These are phyloP conservation scores for Alosa alosa DNA, from an alignment of 2,113 vertebrate genomes.

Conservation along the genomic window DNA sequence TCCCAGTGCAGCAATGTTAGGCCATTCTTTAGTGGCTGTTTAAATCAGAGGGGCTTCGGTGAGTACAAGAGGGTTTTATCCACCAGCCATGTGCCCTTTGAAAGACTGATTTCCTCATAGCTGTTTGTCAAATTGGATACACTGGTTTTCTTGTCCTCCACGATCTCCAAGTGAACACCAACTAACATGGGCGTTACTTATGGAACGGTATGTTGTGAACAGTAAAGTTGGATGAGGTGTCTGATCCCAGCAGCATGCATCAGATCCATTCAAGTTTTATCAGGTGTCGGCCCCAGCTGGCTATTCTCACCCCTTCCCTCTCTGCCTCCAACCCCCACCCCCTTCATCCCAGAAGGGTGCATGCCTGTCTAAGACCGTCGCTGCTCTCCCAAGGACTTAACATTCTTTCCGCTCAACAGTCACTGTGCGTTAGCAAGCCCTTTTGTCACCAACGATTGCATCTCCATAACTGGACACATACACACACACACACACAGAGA, in stretches of 20 bases:
- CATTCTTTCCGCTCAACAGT: constrained; percentile 73
- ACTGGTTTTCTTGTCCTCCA: too few relatives aligned
- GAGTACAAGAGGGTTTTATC: not conserved
- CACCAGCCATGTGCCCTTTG: not conserved
- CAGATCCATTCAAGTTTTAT: not conserved
- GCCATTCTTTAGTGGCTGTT: not conserved
- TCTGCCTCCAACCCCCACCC: too few relatives aligned
- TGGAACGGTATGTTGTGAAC: not conserved
- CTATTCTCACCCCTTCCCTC: constrained; percentile 11
- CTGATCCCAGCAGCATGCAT: not conserved
- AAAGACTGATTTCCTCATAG: not conserved
- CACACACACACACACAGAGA: constrained; percentile 17
- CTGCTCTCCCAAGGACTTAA: constrained; percentile 58
- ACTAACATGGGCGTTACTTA: not conserved
- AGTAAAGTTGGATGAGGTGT: not conserved
- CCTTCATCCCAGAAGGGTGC: constrained; percentile 17
- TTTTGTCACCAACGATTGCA: constrained; percentile 63
- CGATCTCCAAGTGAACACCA: not conserved
- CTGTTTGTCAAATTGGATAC: not conserved
- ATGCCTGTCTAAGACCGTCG: constrained; percentile 29
- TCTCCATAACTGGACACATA: constrained; percentile 46
- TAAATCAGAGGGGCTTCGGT: not conserved
- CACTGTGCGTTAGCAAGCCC: constrained; percentile 59
- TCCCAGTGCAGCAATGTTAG: too few relatives aligned
- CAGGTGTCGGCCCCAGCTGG: constrained; percentile 47